Conservation (phyloP, 1,140 invertebrate genomes). For the Eupristina koningsbergeri region DNA sequence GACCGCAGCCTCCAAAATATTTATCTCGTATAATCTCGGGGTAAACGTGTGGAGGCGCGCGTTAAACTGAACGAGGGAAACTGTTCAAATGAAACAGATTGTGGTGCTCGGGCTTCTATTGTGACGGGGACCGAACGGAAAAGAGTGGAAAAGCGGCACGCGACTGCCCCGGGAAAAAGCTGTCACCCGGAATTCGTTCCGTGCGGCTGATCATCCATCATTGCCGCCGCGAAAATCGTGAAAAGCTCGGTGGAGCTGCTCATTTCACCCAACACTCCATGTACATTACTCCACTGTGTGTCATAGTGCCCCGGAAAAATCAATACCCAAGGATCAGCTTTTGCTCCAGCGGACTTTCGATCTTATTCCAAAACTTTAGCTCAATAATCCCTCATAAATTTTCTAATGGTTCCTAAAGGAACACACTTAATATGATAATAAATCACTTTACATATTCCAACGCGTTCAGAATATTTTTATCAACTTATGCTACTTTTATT, state of each 20-base stretch:
- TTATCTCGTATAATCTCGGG: background rate
- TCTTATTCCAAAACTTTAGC: background rate
- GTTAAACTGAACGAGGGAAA: background rate
- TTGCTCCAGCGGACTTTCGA: background rate
- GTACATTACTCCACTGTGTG: background rate
- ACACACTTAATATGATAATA: background rate
- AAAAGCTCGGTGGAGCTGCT: background rate
- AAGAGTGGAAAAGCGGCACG: constrained; percentile 5
- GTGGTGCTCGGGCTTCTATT: background rate
- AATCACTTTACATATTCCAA: background rate
- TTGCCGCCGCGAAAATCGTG: background rate
- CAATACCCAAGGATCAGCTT: background rate
- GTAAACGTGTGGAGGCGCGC: background rate
- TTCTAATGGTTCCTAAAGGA: background rate
- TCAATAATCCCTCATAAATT: background rate
- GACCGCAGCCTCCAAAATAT: background rate
- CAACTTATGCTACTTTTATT: background rate
- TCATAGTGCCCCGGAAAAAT: background rate
- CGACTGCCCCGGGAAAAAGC: background rate
- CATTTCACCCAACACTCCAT: background rate
- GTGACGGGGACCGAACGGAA: background rate
- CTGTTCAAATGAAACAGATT: background rate
- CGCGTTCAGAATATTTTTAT: background rate
- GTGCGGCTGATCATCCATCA: constrained; percentile 4
- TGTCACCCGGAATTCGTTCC: constrained; percentile 12